phyloP scores from a whole-genome alignment of 2,888 invertebrate genomes.

The Epirrhoe alternata region DNA sequence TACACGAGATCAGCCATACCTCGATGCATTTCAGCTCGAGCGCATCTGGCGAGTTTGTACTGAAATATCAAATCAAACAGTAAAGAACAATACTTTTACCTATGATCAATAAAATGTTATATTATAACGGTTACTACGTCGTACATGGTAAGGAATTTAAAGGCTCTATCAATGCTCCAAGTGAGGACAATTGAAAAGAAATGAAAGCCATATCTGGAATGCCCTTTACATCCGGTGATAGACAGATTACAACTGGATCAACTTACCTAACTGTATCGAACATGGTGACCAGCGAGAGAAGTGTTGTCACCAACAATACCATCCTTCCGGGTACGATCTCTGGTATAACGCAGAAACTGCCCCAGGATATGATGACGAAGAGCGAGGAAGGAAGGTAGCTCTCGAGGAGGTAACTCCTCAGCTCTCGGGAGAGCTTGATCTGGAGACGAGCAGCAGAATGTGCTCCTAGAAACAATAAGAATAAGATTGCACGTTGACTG shows the following conservation, averaged over 20 bases:
- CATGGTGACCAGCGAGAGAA: conserved; percentile 87
- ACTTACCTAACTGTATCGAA: conserved; percentile 87
- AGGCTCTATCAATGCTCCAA: no score
- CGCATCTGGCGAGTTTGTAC: conserved; percentile 87
- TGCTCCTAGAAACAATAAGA: conserved; percentile 72
- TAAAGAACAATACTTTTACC: not conserved
- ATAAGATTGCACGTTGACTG: conserved; percentile 19
- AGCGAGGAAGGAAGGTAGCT: conserved; percentile 87
- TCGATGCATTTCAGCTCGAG: conserved; percentile 87
- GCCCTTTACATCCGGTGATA: no score
- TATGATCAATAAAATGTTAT: not conserved
- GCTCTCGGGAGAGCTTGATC: conserved; percentile 86
- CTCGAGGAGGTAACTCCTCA: conserved; percentile 86
- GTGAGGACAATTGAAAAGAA: not conserved
- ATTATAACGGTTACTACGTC: no score
- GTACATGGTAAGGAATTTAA: no score
- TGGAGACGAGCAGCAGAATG: conserved; percentile 86
- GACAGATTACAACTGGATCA: not conserved
- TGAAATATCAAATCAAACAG: conserved; percentile 53
- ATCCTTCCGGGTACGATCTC: conserved; percentile 88
- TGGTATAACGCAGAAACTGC: conserved; percentile 87
- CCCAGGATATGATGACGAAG: conserved; percentile 88
- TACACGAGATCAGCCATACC: conserved; percentile 88
- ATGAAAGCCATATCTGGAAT: no score
- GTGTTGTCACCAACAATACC: conserved; percentile 87